A percentile compares a stretch with the other conserved stretches of the same genome.
Conservation (phyloP, 2,888 invertebrate genomes). For the Heteropelma amictum region DNA sequence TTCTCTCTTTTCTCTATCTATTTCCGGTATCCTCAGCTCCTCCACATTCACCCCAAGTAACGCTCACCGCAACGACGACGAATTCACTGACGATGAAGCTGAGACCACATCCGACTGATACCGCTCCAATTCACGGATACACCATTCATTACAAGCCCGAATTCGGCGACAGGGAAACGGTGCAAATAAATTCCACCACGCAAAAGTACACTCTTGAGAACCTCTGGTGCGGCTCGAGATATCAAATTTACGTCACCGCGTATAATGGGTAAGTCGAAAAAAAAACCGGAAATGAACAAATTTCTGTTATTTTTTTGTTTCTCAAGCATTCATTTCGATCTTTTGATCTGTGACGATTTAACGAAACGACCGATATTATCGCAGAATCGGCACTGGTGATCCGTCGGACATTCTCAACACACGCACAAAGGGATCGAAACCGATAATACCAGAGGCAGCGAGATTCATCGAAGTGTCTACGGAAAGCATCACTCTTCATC, state of each 20-base stretch:
- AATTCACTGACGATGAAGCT: slow-evolving; percentile 86
- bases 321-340: background rate
- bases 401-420: slow-evolving; percentile 93
- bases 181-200: slow-evolving; percentile 87
- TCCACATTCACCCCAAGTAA: slow-evolving; percentile 87
- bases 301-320: background rate
- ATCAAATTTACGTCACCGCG: slow-evolving; percentile 95
- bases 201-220: slow-evolving; percentile 92
- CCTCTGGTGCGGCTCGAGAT: slow-evolving; percentile 94
- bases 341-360: background rate
- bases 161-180: slow-evolving; percentile 95
- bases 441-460: slow-evolving; percentile 93
- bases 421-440: slow-evolving; percentile 95
- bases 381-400: slow-evolving; percentile 93
- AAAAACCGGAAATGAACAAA: background rate
- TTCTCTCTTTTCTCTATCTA: slow-evolving; percentile 31
- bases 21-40: slow-evolving; percentile 80
- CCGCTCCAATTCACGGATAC: slow-evolving; percentile 94
- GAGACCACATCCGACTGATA: slow-evolving; percentile 87
- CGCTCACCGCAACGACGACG: slow-evolving; percentile 86
- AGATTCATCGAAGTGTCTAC: slow-evolving; percentile 95
- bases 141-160: slow-evolving; percentile 96
- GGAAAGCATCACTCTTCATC: slow-evolving; percentile 94
- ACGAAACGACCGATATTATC: background rate
- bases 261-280: slow-evolving; percentile 86